Evolutionary conservation across 2,888 invertebrate species (phyloP).

Genomic region (Noctua janthina): DNA sequence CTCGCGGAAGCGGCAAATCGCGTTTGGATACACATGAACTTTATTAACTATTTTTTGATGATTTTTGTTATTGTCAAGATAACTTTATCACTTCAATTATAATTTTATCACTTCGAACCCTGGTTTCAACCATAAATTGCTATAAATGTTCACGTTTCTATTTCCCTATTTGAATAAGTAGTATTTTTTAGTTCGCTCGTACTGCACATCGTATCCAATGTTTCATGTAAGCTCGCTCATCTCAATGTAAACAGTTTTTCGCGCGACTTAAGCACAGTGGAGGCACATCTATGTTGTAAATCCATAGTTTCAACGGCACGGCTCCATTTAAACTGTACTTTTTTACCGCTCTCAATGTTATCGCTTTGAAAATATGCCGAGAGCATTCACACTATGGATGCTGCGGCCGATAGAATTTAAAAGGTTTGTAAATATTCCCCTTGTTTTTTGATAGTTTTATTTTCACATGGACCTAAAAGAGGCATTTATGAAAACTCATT

Average conservation of each 20-base stretch:
- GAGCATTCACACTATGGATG: conserved; percentile 27
- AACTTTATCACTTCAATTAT: too few relatives aligned
- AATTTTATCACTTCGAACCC: too few relatives aligned
- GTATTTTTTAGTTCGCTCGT: too few relatives aligned
- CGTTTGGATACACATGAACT: too few relatives aligned
- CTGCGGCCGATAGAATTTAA: conserved; percentile 35
- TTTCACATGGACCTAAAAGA: background rate
- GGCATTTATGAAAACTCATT: background rate
- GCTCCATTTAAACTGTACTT: conserved; percentile 15
- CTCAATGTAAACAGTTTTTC: background rate
- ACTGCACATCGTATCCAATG: background rate
- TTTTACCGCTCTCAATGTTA: conserved; percentile 21
- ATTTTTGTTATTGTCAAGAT: too few relatives aligned
- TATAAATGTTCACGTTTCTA: too few relatives aligned
- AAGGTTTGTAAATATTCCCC: conserved; percentile 20
- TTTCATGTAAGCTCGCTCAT: background rate
- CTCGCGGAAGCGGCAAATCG: too few relatives aligned
- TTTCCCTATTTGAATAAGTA: too few relatives aligned
- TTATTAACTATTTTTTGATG: too few relatives aligned
- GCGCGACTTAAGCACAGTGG: background rate
- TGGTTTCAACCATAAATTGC: too few relatives aligned
- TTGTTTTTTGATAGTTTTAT: background rate
- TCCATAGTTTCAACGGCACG: background rate
- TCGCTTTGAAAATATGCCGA: conserved; percentile 32
- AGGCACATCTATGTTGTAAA: background rate